These are phyloP conservation scores for Tor tambroides DNA, from an alignment of 2,113 vertebrate species.

Conservation along the genomic window DNA sequence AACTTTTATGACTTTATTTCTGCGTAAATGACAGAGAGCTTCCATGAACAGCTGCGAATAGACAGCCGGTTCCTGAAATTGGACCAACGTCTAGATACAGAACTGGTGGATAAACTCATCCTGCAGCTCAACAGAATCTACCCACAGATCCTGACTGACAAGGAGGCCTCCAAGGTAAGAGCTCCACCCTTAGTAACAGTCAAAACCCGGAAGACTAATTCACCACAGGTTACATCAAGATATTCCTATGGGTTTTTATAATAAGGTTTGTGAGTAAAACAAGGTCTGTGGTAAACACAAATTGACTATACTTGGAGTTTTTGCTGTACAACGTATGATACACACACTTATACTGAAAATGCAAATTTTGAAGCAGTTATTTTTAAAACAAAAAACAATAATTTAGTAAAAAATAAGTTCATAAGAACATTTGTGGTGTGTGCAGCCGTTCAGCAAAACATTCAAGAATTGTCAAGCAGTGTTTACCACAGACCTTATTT, in stretches of 20 bases:
- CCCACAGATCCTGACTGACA: slow-evolving; percentile 92
- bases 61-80: slow-evolving; percentile 85
- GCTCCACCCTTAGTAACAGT: not conserved
- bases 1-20: not conserved
- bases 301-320: not conserved
- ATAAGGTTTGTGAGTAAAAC: not conserved
- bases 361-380: too few species aligned
- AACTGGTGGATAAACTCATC: slow-evolving; percentile 90
- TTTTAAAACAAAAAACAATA: too few species aligned
- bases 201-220: too few species aligned
- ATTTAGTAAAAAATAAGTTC: too few species aligned
- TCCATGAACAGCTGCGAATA: slow-evolving; percentile 84
- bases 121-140: slow-evolving; percentile 97
- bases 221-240: not conserved
- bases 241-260: not conserved
- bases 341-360: too few species aligned
- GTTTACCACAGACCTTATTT: not conserved
- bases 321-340: not conserved
- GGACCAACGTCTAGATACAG: slow-evolving; percentile 82
- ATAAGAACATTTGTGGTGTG: too few species aligned
- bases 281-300: not conserved
- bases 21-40: slow-evolving; percentile 70
- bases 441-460: too few species aligned
- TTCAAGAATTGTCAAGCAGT: too few species aligned
- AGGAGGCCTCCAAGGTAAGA: slow-evolving; percentile 90